Evolutionary conservation across 2,888 invertebrate genomes (phyloP), one percentile per base, ranked within the genome.

Genomic region (Leucophora obtusa): DNA sequence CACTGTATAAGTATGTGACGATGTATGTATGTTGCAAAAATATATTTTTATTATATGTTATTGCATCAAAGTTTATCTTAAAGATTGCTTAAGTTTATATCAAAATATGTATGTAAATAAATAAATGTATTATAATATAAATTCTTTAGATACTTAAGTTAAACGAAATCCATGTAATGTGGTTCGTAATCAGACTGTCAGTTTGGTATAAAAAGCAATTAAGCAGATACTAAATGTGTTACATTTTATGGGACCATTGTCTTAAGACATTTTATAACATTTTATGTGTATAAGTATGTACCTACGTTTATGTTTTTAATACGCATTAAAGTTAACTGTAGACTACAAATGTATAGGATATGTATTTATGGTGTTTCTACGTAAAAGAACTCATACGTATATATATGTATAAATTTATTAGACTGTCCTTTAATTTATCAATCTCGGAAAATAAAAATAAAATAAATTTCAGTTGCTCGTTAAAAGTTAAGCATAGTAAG

Each of bases 171-270:
- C 59, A 7, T 68, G 54, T 60, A 68, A 60, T 70, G 51, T 24
- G 35, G 17, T 51, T 51, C 24, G 58, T 70, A 43, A 38, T 51
- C 70, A 69, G 24, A 69, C 58, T 65, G 66, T 76, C 65, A 70
- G 63, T 65, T 70, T 51, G 65, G 53, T 33, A 59, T 65, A 59
- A 65, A 59, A 63, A 70, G 65, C 63, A 76, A 76, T 76, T 76
- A 76, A 65, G 70, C 51, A 38, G 65, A 76, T 65, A 76, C 63
- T 53, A 65, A 59, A 43, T 28, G 28, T 28, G 28, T 65, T 21
- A 38, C 51, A 63, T 51, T 70, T 70, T 65, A 65, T 70, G 51
- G 28, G n/a, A 21, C 24, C 56, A 38, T 43, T 65, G 58, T 53
- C 63, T 51, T 28, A 53, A 76, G 50, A 33, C 38, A 65, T 58